Evolutionary conservation across 1,140 invertebrate species (phyloP), one percentile per base, ranked within the genome.

Genomic region (Thalassaphorura encarpata): DNA sequence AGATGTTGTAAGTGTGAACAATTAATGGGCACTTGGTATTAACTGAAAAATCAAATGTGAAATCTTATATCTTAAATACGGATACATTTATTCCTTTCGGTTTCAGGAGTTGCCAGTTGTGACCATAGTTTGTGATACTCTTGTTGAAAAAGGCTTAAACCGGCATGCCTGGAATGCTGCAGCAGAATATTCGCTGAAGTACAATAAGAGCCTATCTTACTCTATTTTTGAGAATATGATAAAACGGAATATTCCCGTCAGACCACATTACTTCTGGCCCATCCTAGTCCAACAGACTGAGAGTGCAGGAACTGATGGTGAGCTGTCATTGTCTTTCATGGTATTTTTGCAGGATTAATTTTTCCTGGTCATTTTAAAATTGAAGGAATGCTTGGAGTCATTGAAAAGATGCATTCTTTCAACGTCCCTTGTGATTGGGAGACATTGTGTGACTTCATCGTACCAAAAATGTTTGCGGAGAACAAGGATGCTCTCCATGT

Each of bases 191-290:
- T 26, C 18, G 39, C 23, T 26, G 54, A 15, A 50, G 42, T 36
- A 45, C 36, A 23, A 54, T 55, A 23, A 39, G 46, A 21, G 54
- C 55, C 29, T 1, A 47, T 6, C 13, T 40, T 11, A 29, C 33
- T 0, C 11, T 39, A 19, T 39, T 4, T 5, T 52, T 36, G 51
- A 60, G 42, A 19, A 39, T 19, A 55, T 60, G 48, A 16, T 29
- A 27, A 23, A 31, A 21, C 18, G 13, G 1, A 18, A 40, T 3
- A 13, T 60, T 15, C 45, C 46, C 18, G 18, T 60, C 42, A 39
- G 58, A 8, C 52, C 58, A 0, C 58, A 60, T 28, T 60, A 43
- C 39, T 60, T 60, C 18, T 28, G 47, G 11, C 58, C 58, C 1
- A 24, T 51, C 3, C 23, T 60, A 3, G 49, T 55, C 16, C 11